Conservation (phyloP, 2,797 vertebrate species). For the Alca torda region DNA sequence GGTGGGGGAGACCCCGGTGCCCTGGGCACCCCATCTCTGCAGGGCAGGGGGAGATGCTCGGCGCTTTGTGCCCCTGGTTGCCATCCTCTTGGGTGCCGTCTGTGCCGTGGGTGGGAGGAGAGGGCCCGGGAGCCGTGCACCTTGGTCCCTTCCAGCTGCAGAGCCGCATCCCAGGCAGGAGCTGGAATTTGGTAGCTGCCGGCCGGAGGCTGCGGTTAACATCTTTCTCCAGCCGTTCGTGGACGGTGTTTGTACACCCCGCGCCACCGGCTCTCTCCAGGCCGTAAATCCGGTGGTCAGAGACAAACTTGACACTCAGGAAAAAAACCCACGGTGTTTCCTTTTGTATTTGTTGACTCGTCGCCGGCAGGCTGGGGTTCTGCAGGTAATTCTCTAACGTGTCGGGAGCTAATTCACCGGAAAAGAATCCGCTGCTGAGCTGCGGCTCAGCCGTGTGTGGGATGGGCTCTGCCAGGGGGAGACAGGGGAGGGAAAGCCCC, state of each 20-base stretch:
- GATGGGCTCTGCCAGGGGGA: not conserved
- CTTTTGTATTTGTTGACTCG: not conserved
- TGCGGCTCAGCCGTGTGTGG: not conserved
- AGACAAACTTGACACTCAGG: accelerated
- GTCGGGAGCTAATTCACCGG: not conserved
- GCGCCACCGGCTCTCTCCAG: accelerated
- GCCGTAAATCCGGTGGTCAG: accelerated
- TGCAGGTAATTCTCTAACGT: not conserved
- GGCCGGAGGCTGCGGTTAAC: not conserved
- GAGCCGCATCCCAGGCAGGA: not conserved
- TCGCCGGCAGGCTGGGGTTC: accelerated
- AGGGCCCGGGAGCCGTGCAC: accelerated
- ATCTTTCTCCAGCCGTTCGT: not conserved
- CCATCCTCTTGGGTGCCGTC: not conserved
- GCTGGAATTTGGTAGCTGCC: not conserved
- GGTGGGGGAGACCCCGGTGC: too few relatives aligned
- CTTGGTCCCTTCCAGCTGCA: accelerated
- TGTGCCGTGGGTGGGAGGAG: not conserved
- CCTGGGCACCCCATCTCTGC: not conserved
- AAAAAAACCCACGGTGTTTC: accelerated
- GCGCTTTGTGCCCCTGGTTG: accelerated
- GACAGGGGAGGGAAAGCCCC: accelerated
- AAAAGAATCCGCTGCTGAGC: not conserved
- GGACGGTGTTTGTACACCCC: not conserved
- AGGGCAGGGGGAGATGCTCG: not conserved